Percentiles rank a stretch among this genome's conserved stretches.
These are phyloP conservation scores for Tylochromis polylepis DNA, from an alignment of 2,113 vertebrate species.

Conservation along the genomic window DNA sequence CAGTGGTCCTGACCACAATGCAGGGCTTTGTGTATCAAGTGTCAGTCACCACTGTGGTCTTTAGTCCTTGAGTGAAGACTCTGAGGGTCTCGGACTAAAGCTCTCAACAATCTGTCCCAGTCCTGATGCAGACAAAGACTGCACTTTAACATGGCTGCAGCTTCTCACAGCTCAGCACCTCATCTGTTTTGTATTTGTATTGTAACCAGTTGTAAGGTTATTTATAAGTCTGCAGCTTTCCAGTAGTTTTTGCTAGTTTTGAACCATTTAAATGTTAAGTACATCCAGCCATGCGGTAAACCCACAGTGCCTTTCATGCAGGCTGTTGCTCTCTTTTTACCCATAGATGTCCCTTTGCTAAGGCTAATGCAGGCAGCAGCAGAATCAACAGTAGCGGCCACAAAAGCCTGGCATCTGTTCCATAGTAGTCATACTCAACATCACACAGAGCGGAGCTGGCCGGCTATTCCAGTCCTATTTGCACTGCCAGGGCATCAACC, in stretches of 20 bases:
- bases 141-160: slow-evolving; percentile 61
- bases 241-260: slow-evolving; percentile 85
- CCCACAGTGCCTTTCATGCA: slow-evolving; percentile 82
- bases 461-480: slow-evolving; percentile 35
- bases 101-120: slow-evolving; percentile 44
- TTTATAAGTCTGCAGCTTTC: slow-evolving; percentile 93
- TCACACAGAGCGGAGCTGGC: slow-evolving; percentile 39
- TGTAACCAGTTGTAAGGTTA: slow-evolving; percentile 90
- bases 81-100: slow-evolving; percentile 44
- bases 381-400: slow-evolving; percentile 69
- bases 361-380: slow-evolving; percentile 56
- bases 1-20: slow-evolving; percentile 54
- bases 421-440: slow-evolving; percentile 29
- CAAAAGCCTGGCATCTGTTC: slow-evolving; percentile 60
- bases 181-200: slow-evolving; percentile 90
- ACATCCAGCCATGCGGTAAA: slow-evolving; percentile 90
- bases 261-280: slow-evolving; percentile 88
- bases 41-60: slow-evolving; percentile 65
- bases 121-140: slow-evolving; percentile 51
- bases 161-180: slow-evolving; percentile 66
- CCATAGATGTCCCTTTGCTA: slow-evolving; percentile 40
- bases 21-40: slow-evolving; percentile 64
- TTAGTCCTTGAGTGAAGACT: slow-evolving; percentile 37
- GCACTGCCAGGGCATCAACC: slow-evolving; percentile 52
- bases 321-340: slow-evolving; percentile 68